Conservation (phyloP, 2,888 invertebrate species). For the Aphidoletes aphidimyza region DNA sequence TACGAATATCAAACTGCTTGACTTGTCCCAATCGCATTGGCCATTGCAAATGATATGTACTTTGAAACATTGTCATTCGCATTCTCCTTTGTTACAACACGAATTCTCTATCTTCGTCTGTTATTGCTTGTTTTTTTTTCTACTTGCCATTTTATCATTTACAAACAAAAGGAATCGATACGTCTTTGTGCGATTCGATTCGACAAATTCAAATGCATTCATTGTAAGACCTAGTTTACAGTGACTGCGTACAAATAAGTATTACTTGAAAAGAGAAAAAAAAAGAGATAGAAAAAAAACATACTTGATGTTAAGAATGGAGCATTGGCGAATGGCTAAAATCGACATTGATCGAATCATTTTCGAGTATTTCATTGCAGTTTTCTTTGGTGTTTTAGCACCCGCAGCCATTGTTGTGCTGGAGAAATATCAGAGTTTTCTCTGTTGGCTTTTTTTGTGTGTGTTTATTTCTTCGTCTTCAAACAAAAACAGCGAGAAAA, state of each 20-base stretch:
- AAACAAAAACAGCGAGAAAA: neutral
- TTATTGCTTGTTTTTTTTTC: neutral
- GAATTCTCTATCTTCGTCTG: too few relatives aligned
- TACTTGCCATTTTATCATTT: neutral
- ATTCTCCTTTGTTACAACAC: too few relatives aligned
- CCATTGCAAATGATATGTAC: neutral
- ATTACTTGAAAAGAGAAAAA: too few relatives aligned
- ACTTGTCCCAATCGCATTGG: too few relatives aligned
- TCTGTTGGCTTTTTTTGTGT: too few relatives aligned
- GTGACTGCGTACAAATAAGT: neutral
- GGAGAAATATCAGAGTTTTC: neutral
- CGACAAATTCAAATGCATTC: neutral
- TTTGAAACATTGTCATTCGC: too few relatives aligned
- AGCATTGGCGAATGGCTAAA: too few relatives aligned
- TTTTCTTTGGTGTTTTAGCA: conserved; percentile 15
- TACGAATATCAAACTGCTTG: too few relatives aligned
- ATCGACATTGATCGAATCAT: conserved; percentile 48
- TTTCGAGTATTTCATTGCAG: neutral
- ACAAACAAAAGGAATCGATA: conserved; percentile 1
- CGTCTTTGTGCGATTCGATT: neutral
- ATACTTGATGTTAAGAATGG: neutral
- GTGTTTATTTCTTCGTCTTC: neutral
- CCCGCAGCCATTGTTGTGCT: conserved; percentile 1
- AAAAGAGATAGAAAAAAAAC: too few relatives aligned
- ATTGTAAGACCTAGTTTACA: conserved; percentile 31